Evolutionary conservation across 2,797 vertebrate species (phyloP).

Genomic region (Oryzias sinensis): DNA sequence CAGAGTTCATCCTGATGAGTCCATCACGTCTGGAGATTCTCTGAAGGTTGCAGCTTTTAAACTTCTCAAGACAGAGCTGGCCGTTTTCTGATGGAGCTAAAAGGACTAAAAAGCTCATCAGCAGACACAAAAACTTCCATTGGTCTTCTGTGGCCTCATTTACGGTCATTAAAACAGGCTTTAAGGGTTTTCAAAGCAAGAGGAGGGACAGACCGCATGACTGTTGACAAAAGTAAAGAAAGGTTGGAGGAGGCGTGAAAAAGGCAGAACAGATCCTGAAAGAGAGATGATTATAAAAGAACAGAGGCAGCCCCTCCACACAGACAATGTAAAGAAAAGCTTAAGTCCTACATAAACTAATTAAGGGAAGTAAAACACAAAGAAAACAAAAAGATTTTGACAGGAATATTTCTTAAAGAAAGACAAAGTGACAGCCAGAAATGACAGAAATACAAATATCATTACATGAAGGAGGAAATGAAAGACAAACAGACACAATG

Average conservation of each 20-base stretch:
- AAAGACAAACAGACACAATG: slow-evolving; percentile 54
- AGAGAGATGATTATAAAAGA: slow-evolving; percentile 1
- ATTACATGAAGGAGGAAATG: slow-evolving; percentile 25
- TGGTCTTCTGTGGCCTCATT: too few relatives aligned
- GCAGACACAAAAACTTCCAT: too few relatives aligned
- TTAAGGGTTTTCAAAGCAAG: neutral
- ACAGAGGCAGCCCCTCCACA: slow-evolving; percentile 13
- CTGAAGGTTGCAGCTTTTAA: too few relatives aligned
- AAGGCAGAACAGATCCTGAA: neutral
- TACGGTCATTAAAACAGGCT: neutral
- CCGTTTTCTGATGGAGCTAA: too few relatives aligned
- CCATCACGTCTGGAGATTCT: too few relatives aligned
- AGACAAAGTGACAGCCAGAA: slow-evolving; percentile 27
- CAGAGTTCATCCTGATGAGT: too few relatives aligned
- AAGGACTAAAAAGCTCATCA: too few relatives aligned
- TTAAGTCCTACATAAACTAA: slow-evolving; percentile 18
- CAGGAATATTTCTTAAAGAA: slow-evolving; percentile 28
- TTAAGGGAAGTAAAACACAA: slow-evolving; percentile 34
- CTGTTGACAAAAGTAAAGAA: neutral
- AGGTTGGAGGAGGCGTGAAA: neutral
- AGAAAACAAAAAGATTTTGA: neutral
- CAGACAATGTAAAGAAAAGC: slow-evolving; percentile 23
- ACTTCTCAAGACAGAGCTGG: too few relatives aligned
- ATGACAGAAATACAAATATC: slow-evolving; percentile 45
- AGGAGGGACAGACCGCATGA: neutral